Base-by-base conservation (phyloP, 2,113 vertebrate species). In the Xerus inauris region DNA sequence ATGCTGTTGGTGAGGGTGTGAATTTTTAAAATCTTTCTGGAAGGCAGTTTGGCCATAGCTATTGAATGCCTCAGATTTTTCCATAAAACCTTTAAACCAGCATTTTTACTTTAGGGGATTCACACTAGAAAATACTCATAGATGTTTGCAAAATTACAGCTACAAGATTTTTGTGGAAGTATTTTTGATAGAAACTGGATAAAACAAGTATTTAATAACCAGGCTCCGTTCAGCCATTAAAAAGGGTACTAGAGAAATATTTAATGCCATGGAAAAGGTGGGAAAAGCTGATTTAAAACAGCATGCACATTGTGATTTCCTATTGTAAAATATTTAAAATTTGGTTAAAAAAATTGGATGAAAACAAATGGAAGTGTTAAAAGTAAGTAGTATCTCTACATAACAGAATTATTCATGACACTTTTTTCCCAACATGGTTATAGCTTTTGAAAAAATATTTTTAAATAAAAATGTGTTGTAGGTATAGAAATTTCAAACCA, bases 201-300 rank as follows among this genome's bases (percentile, higher is more conserved):
- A 86, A 97, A 79, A 79, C 89, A 95, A 97, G 93, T 97, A 95
- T 96, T 97, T 97, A 93, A 97, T 75, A 83, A 96, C 59, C 47
- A 94, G 49, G 24, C 80, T 94, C 93, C 95, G 47, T 94, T 96
- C 93, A 96, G 64, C 51, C 92, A 87, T 92, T 93, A 95, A 85
- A 86, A 92, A 91, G 93, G 89, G 84, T 95, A 73, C 67, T 72
- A 91, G 59, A 89, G 65, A 84, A 95, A 92, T 95, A 95, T 91
- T 96, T 96, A 93, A 83, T 84, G 64, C 17, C 16, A 42, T 54
- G 32, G 51, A 87, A 95, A 95, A 96, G 90, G 89, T 94, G 19
- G 79, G n/a, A 59, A 91, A 94, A 79, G 64, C 67, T 91, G 51
- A 83, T 72, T 71, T 73, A 95, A 84, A 95, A 79, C 73, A 87